Base-by-base conservation (phyloP, 2,797 vertebrate genomes). In the Fistularia commersonii region DNA sequence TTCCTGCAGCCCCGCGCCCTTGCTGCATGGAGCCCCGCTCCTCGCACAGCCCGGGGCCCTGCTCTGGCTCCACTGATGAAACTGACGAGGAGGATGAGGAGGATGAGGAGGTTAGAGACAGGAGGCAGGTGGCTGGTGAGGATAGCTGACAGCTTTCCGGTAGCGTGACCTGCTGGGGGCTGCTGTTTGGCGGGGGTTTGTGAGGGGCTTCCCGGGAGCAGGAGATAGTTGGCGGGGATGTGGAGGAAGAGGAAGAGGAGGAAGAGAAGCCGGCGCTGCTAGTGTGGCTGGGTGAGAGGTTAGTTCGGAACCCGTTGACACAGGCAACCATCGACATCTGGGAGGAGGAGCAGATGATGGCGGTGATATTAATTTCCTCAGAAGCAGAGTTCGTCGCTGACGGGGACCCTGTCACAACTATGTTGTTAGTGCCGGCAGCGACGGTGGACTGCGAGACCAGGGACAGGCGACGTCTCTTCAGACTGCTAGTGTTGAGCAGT, bases 381-480 rank as follows among this genome's bases (percentile, higher is more conserved):
- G 83, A 66, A 34, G 77, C 23, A 0, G 87, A 59, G 15, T 65
- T 59, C 8, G 87, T 41, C 15, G 64, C 54, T 31, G 76, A 77
- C 23, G 72, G 73, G 54, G 81, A 81, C 45, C 41, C 51, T 1
- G 76, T 52, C 48, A 59, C 38, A 6, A 71, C 51, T 12, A 48
- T n/a, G 46, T 51, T 51, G 62, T 50, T 36, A 32, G 44, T 15
- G 57, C 60, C 74, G 33, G 66, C 54, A 7, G 62, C 36, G 39
- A 58, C 6, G 11, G 49, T 45, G 56, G 85, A 81, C 63, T 84
- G 84, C 1, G 92, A 88, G 67, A 91, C 86, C 53, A 91, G 87
- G 43, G 93, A 90, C 82, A 93, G 87, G 78, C 93, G 93, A 85
- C 91, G 93, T 79, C 90, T 93, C 90, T 93, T 98, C 88, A 93